phyloP scores from a whole-genome alignment of 2,113 vertebrate species.

The Hepsetus odoe region DNA sequence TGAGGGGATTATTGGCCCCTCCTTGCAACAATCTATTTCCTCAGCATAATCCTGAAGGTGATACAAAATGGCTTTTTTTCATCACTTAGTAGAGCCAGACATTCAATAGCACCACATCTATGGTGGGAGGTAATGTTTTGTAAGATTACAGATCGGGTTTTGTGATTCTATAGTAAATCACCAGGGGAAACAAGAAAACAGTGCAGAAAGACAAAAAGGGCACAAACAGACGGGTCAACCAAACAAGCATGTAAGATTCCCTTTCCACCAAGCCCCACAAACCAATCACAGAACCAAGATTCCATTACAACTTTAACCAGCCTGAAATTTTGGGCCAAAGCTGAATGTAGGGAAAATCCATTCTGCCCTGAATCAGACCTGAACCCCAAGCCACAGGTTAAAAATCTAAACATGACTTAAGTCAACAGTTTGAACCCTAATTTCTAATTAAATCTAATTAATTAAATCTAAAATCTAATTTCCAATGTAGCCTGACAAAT shows the following conservation, averaged over 20 bases:
- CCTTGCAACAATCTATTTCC: constrained; percentile 45
- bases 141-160: constrained; percentile 47
- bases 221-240: neutral
- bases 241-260: constrained; percentile 26
- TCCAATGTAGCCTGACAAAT: neutral
- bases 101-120: constrained; percentile 21
- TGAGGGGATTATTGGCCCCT: constrained; percentile 46
- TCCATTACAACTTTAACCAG: constrained; percentile 6
- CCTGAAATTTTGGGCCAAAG: neutral
- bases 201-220: neutral
- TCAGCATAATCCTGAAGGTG: constrained; percentile 46
- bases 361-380: neutral
- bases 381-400: neutral
- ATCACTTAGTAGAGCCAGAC: constrained; percentile 25
- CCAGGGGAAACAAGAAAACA: constrained; percentile 42
- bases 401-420: neutral
- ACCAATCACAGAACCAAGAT: constrained; percentile 16
- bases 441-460: no score
- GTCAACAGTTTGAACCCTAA: no score
- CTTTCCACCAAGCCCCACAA: neutral
- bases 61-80: constrained; percentile 44
- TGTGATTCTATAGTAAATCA: constrained; percentile 48
- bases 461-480: no score
- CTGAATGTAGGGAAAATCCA: neutral
- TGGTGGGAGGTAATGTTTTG: constrained; percentile 47